Evolutionary conservation across 2,797 vertebrate genomes (phyloP), one percentile per base, ranked within the genome.

Genomic region (Acropternis orthonyx): DNA sequence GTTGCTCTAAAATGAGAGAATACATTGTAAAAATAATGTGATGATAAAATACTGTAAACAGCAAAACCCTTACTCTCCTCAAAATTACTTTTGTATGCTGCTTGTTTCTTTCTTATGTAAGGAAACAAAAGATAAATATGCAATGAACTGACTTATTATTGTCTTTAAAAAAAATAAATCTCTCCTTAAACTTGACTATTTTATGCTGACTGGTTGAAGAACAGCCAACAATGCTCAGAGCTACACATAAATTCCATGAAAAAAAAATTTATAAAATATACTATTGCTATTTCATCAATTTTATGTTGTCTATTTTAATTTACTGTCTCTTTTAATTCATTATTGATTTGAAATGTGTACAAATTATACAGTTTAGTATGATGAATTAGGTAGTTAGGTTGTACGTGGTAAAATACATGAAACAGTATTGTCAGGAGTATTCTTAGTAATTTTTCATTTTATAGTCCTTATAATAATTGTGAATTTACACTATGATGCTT

Each of bases 1-100:
- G 44, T 52, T 61, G 94, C 88, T 98, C 98, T 97, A 98, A 98
- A 97, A 96, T 87, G 51, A 92, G 63, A 95, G 39, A 62, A n/a
- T 6, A 73, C 12, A 46, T 92, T 73, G 71, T 94, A 27, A 92
- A 76, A 48, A 78, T 43, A 39, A 0, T 8, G 12, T 6, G 7
- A 26, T 26, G 12, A 81, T 39, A 55, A 62, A 92, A 75, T 44
- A 69, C 48, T 52, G 7, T 14, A 75, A 49, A 78, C 9, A 37
- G 59, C 41, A 34, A 73, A 46, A 17, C 8, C 5, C 23, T 79
- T 46, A 68, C 51, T 30, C 6, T 89, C 55, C 3, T 8, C 32
- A 74, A 82, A 74, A 77, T 28, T 3, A 56, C 13, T 74, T 80
- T 46, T 54, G 16, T 20, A 65, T 28, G 49, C 9, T 52, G 21